Conservation (phyloP, 2,797 vertebrate genomes). For the Mormyrus hasselquistii region DNA sequence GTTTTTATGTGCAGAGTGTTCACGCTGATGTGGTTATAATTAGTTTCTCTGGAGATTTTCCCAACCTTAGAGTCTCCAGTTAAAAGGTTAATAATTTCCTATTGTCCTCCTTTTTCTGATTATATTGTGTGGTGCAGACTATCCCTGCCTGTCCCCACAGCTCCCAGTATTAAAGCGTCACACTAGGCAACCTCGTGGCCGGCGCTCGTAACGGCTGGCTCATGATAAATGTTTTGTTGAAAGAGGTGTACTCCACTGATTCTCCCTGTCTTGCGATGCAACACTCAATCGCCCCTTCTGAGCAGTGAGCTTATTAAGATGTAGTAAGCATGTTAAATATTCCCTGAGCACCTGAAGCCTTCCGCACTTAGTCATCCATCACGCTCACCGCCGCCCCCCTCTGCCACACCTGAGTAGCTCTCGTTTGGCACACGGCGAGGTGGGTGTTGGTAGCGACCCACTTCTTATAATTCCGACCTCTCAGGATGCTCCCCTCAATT, state of each 20-base stretch:
- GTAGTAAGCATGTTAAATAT: not conserved
- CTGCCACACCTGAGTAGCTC: not conserved
- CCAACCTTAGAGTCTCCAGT: constrained; percentile 10
- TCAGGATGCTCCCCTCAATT: not conserved
- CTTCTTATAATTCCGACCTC: not conserved
- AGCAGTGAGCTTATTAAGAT: constrained; percentile 17
- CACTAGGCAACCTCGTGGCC: not conserved
- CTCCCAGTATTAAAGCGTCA: not conserved
- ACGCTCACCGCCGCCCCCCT: not conserved
- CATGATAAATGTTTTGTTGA: not conserved
- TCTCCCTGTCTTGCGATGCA: not conserved
- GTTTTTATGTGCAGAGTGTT: constrained; percentile 8
- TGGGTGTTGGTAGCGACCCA: not conserved
- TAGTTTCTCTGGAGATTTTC: constrained; percentile 24
- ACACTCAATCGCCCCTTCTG: not conserved
- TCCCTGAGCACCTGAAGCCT: not conserved
- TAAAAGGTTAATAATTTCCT: constrained; percentile 28
- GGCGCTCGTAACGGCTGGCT: not conserved
- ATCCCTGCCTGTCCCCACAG: not conserved
- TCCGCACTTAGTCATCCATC: not conserved
- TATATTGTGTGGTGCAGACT: not conserved
- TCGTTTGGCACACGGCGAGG: not conserved
- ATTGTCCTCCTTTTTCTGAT: constrained; percentile 20
- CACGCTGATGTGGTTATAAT: constrained; percentile 16
- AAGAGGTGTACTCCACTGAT: not conserved